A percentile compares a stretch with the other conserved stretches of the same genome.
Evolutionary conservation across 2,113 vertebrate species (phyloP).

Genomic region (Albula goreensis): DNA sequence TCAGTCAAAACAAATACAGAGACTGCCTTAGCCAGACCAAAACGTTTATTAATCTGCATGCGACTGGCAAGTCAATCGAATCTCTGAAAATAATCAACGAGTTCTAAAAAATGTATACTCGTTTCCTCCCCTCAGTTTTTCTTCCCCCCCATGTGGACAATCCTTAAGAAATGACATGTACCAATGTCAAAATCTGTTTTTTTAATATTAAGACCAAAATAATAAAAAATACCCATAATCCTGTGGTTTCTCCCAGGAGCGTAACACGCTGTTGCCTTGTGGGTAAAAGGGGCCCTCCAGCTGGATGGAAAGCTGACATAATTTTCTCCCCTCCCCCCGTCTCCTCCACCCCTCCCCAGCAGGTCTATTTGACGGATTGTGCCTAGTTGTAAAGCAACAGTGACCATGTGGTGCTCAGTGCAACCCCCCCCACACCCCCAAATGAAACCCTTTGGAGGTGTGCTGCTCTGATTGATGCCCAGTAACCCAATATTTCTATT

Average conservation of each 20-base stretch:
- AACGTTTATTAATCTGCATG: slow-evolving; percentile 30
- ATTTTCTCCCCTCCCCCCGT: not conserved
- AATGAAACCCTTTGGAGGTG: slow-evolving; percentile 54
- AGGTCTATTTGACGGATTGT: slow-evolving; percentile 10
- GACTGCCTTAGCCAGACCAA: slow-evolving; percentile 7
- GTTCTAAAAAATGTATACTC: slow-evolving; percentile 23
- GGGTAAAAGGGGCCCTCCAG: slow-evolving; percentile 26
- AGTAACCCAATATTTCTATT: slow-evolving; percentile 66
- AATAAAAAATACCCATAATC: not conserved
- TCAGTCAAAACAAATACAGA: slow-evolving; percentile 9
- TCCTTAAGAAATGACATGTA: slow-evolving; percentile 48
- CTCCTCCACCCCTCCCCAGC: not conserved
- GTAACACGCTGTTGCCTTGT: not conserved
- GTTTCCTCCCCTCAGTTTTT: not conserved
- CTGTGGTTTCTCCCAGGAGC: not conserved
- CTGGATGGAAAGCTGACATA: slow-evolving; percentile 47
- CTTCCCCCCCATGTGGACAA: slow-evolving; percentile 55
- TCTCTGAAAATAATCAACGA: slow-evolving; percentile 26
- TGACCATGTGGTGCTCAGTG: slow-evolving; percentile 52
- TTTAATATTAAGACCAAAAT: not conserved
- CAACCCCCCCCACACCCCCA: slow-evolving; percentile 22
- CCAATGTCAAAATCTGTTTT: slow-evolving; percentile 28
- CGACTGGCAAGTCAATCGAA: slow-evolving; percentile 54
- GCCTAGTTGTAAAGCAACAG: slow-evolving; percentile 51
- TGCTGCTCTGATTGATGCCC: slow-evolving; percentile 70